Base-by-base conservation (phyloP, 1,140 invertebrate species). In the Panulirus ornatus region DNA sequence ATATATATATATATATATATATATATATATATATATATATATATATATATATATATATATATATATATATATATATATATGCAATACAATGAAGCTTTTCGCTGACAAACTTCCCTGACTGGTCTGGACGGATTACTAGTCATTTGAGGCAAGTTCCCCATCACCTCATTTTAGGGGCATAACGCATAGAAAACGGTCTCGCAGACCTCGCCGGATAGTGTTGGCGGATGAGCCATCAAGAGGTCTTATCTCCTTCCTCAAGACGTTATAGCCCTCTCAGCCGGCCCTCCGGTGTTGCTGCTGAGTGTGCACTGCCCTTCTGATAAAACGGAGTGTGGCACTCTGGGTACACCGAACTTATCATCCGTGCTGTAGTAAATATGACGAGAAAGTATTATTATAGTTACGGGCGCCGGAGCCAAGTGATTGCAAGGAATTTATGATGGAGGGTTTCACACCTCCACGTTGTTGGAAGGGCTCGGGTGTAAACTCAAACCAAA, bases 161-260 rank as follows among this genome's bases (percentile, higher is more conserved):
- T 66, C n/a, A 27, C 22, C 58, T 66, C 58, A 66, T 66, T 66
- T 66, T 66, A 66, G 58, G n/a, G 58, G 58, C n/a, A 66, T 66
- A 27, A 66, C 11, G 58, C 58, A 54, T 66, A 27, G 58, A 66
- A 66, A 66, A 27, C 22, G 58, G 1, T 5, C n/a, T 5, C 8
- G 58, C 58, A 27, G 58, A 27, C n/a, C 58, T 66, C 5, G 5
- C n/a, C 3, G 22, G 58, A 2, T 3, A 2, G 11, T 14, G 54
- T 22, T 22, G 54, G 14, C 19, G 11, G 58, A 66, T 5, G 3
- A 0, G 3, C n/a, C 58, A 66, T 66, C n/a, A 66, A 27, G n/a
- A 1, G 0, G 2, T 30, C n/a, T 66, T 27, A 66, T 27, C 58
- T 66, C 58, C 58, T 6, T 30, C 58, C n/a, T 66, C n/a, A 27